phyloP scores from a whole-genome alignment of 2,797 vertebrate species.

The Ptychadena robeensis region DNA sequence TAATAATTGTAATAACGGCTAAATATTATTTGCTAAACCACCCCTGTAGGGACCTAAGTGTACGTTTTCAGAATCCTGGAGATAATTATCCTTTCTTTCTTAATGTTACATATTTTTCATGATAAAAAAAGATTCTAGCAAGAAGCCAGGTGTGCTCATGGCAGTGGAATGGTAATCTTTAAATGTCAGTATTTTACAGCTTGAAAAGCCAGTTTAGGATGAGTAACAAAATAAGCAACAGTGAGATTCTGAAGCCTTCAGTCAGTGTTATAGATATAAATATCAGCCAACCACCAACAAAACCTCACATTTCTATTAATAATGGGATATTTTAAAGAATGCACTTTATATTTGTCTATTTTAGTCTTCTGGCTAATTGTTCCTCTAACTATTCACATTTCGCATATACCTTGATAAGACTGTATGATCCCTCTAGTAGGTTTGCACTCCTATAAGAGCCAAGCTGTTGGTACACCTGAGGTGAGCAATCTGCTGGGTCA shows the following conservation, averaged over 20 bases:
- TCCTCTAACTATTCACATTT: neutral
- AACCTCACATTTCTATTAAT: neutral
- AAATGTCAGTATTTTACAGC: neutral
- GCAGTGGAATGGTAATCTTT: neutral
- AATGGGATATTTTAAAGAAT: neutral
- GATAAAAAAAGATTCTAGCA: neutral
- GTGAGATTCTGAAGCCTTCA: neutral
- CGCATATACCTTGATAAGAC: neutral
- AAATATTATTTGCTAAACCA: neutral
- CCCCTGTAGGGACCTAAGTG: neutral
- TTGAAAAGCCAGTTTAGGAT: neutral
- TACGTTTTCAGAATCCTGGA: neutral
- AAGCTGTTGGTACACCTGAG: conserved; percentile 71
- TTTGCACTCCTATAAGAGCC: conserved; percentile 59
- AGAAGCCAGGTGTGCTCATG: neutral
- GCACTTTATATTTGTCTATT: too few relatives aligned
- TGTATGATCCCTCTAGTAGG: neutral
- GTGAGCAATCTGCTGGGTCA: conserved; percentile 72
- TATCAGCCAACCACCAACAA: neutral
- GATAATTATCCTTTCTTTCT: neutral
- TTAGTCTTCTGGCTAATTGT: too few relatives aligned
- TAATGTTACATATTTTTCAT: neutral
- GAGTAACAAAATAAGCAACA: neutral
- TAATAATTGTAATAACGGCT: neutral
- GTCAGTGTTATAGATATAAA: neutral